Evolutionary conservation across 2,797 vertebrate genomes (phyloP).

Genomic region (Enteromius paludinosus): DNA sequence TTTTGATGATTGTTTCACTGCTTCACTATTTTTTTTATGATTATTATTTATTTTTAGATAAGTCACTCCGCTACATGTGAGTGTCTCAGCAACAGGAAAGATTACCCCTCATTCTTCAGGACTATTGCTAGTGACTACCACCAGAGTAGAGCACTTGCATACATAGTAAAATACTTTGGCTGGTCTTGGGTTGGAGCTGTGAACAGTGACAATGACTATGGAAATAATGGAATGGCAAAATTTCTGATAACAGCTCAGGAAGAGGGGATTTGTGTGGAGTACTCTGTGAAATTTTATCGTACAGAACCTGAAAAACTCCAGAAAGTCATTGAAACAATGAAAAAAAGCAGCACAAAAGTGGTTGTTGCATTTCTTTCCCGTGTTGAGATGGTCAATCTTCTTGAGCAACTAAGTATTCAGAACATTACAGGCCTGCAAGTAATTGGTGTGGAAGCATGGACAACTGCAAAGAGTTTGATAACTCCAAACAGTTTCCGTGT

Average conservation of each 20-base stretch:
- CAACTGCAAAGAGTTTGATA: neutral
- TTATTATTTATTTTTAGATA: no score
- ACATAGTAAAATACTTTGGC: neutral
- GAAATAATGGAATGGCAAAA: slow-evolving; percentile 78
- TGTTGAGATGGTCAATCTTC: slow-evolving; percentile 70
- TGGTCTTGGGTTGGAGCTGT: neutral
- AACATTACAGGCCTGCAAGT: slow-evolving; percentile 62
- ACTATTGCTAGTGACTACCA: neutral
- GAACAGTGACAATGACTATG: slow-evolving; percentile 79
- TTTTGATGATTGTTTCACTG: no score
- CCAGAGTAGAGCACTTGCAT: neutral
- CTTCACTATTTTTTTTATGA: no score
- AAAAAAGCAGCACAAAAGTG: no score
- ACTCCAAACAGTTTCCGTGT: slow-evolving; percentile 60
- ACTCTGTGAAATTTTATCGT: slow-evolving; percentile 72
- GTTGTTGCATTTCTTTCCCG: slow-evolving; percentile 74
- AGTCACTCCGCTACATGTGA: no score
- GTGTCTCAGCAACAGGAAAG: no score
- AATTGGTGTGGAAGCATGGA: neutral
- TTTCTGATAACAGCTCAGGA: slow-evolving; percentile 72
- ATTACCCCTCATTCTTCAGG: neutral
- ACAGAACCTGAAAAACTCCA: slow-evolving; percentile 69
- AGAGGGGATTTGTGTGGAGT: slow-evolving; percentile 77
- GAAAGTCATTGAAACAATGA: no score
- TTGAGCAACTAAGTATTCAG: slow-evolving; percentile 68